phyloP scores from a whole-genome alignment of 2,888 invertebrate genomes.

The Hyles lineata region DNA sequence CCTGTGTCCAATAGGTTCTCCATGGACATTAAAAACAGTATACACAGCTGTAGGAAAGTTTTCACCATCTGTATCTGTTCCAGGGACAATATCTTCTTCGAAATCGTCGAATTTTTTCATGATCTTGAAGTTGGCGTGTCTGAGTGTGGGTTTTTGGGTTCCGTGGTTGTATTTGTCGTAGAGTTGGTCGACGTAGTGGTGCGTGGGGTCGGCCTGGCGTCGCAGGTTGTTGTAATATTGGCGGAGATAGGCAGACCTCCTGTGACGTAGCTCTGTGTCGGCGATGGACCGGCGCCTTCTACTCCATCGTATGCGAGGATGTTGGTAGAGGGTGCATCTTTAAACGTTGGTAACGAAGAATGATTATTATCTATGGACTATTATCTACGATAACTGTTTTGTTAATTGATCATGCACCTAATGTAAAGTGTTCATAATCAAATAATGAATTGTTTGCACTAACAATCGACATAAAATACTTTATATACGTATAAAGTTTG shows the following conservation, averaged over 20 bases:
- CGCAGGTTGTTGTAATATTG: conserved; percentile 74
- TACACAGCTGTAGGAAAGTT: conserved; percentile 77
- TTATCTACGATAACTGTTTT: no score
- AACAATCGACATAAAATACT: no score
- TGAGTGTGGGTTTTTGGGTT: conserved; percentile 71
- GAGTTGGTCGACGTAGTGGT: conserved; percentile 64
- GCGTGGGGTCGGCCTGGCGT: conserved; percentile 58
- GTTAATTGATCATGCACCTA: no score
- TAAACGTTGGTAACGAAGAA: no score
- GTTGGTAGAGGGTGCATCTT: conserved; percentile 93
- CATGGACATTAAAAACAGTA: conserved; percentile 78
- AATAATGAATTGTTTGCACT: no score
- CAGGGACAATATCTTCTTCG: conserved; percentile 63
- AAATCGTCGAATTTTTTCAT: conserved; percentile 76
- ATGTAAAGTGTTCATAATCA: no score
- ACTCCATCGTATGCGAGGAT: conserved; percentile 94
- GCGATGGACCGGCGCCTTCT: conserved; percentile 86
- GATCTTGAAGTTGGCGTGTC: conserved; percentile 78
- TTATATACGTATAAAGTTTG: no score
- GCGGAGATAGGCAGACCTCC: conserved; percentile 71
- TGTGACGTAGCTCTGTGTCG: conserved; percentile 70
- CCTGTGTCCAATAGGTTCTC: conserved; percentile 79
- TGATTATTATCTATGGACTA: no score
- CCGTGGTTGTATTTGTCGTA: conserved; percentile 79
- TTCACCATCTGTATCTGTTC: conserved; percentile 58